Base-by-base conservation (phyloP, 2,888 invertebrate species). In the Hirtodrosophila duncani region DNA sequence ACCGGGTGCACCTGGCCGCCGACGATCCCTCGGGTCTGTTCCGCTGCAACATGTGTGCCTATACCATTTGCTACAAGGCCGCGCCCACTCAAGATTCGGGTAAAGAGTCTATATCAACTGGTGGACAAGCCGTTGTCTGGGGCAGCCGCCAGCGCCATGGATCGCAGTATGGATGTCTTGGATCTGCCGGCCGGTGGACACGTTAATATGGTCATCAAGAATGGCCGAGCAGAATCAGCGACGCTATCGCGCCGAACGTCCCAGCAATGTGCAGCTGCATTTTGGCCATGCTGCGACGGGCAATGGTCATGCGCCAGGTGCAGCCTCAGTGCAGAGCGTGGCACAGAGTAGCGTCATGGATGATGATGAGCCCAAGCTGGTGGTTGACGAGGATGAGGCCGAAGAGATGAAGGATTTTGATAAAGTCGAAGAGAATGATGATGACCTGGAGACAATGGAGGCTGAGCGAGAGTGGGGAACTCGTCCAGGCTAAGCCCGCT, bases 1-100 rank as follows among this genome's bases (percentile, higher is more conserved):
- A 96, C 83, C 90, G 95, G 42, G 92, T 93, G 1, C 97, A 97
- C 85, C 89, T 96, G 63, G 92, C 92, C 50, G 92, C 93, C 0
- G 92, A 91, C 1, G 91, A 91, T 0, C 90, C 92, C 0, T 63
- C 81, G 0, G 93, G 93, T 1, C 95, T 95, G 1, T 97, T 96
- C 86, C 92, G 94, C 41, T 98, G 98, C 88, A 96, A 96, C 84
- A 94, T 97, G 92, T 98, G 98, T 67, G 92, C 94, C 1, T 97
- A 95, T 86, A 92, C 93, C 1, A 89, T 94, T 24, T 84, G 86
- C 53, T 98, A 98, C 84, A 97, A 97, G 86, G 94, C 95, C 11
- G 96, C 97, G 89, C 18, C 89, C 90, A 2, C 86, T 88, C 57
- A 90, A 90, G 57, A 91, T 89, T 72, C 87, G 87, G 50, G 90